These are phyloP conservation scores for Dryadula phaetusa DNA, from an alignment of 2,888 invertebrate genomes.

Conservation along the genomic window DNA sequence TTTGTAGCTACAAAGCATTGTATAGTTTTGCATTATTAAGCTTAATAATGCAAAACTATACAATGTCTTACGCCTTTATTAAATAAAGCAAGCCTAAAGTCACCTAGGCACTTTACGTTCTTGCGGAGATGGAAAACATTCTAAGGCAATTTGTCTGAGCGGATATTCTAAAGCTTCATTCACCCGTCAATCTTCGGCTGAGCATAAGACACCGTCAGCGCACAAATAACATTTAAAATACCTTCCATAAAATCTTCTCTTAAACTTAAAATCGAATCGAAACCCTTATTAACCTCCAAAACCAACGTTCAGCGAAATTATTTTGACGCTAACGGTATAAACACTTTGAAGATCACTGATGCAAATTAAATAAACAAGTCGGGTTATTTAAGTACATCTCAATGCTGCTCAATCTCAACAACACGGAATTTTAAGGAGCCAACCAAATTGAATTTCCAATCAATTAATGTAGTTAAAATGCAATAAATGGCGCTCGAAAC, in stretches of 20 bases:
- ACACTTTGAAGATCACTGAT: slow-evolving; percentile 31
- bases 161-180: slow-evolving; percentile 37
- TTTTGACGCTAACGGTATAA: not conserved
- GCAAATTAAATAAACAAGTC: slow-evolving; percentile 35
- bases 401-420: slow-evolving; percentile 47
- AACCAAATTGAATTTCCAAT: slow-evolving; percentile 63
- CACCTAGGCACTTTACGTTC: slow-evolving; percentile 32
- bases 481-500: slow-evolving; percentile 71
- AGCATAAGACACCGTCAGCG: slow-evolving; percentile 22
- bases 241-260: not conserved
- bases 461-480: slow-evolving; percentile 77
- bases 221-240: slow-evolving; percentile 11
- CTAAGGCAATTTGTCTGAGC: slow-evolving; percentile 37
- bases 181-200: slow-evolving; percentile 32
- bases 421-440: slow-evolving; percentile 56
- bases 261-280: not conserved
- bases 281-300: not conserved
- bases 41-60: not conserved
- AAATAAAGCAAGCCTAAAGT: not conserved
- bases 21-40: not conserved
- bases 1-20: not conserved
- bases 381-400: slow-evolving; percentile 19
- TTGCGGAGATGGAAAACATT: slow-evolving; percentile 39
- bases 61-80: not conserved
- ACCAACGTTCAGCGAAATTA: not conserved